Percentiles rank a stretch among this genome's conserved stretches.
Evolutionary conservation across 2,888 invertebrate genomes (phyloP).

Genomic region (Kryphioiulus occultus): DNA sequence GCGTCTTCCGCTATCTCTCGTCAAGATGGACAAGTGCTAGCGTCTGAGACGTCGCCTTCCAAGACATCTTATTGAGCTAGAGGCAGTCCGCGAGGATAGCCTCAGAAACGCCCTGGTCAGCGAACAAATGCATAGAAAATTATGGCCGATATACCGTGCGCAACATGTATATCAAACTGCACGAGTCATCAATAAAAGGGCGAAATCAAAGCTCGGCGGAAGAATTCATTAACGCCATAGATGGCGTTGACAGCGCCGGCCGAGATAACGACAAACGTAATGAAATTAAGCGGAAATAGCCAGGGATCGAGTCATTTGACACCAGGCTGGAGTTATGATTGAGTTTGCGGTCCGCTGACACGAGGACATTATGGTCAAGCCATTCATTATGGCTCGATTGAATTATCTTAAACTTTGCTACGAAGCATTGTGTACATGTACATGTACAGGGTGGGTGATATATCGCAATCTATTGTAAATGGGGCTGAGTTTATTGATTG

Average conservation of each 20-base stretch:
- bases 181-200: too few relatives aligned
- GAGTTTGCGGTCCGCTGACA: neutral
- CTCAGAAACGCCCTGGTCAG: too few relatives aligned
- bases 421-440: neutral
- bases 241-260: neutral
- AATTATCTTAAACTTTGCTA: neutral
- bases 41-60: neutral
- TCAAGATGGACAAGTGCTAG: neutral
- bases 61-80: neutral
- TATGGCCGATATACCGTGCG: too few relatives aligned
- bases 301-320: neutral
- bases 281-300: constrained; percentile 17
- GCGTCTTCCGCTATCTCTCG: neutral
- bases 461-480: too few relatives aligned
- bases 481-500: too few relatives aligned
- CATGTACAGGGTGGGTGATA: too few relatives aligned
- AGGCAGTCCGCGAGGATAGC: too few relatives aligned
- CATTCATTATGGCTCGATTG: neutral
- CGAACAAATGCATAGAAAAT: too few relatives aligned
- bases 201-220: too few relatives aligned
- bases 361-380: neutral
- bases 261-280: neutral
- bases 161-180: too few relatives aligned
- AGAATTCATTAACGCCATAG: neutral
- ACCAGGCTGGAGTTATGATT: neutral